Conservation (phyloP, 2,888 invertebrate genomes). For the Herminia tarsipennalis region DNA sequence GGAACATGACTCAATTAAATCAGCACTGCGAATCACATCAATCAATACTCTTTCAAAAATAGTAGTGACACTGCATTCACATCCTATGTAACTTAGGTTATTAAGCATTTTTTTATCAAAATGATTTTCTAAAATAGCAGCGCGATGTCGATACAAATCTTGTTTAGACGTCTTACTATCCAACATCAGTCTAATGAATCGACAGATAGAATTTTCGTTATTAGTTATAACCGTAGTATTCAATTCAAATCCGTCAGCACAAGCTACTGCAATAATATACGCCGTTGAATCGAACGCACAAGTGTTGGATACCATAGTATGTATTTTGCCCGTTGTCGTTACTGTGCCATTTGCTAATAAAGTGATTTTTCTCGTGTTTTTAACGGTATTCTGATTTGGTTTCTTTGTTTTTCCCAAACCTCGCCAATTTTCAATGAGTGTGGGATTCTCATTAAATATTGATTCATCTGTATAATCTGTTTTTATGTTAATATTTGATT, state of each 20-base stretch:
- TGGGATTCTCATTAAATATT: slow-evolving; percentile 1
- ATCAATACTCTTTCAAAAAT: background rate
- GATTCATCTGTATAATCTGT: slow-evolving; percentile 1
- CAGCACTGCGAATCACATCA: background rate
- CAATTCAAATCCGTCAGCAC: background rate
- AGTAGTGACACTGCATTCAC: background rate
- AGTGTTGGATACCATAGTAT: background rate
- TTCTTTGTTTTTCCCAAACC: slow-evolving; percentile 5
- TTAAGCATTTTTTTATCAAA: background rate
- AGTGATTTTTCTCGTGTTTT: too few species aligned
- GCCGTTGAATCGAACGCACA: background rate
- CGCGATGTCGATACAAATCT: background rate
- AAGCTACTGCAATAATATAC: background rate
- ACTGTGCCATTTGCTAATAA: too few species aligned
- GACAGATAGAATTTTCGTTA: background rate
- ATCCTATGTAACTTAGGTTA: background rate
- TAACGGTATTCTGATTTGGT: too few species aligned
- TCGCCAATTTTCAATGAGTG: slow-evolving; percentile 5
- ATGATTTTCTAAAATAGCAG: background rate
- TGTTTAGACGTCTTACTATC: background rate
- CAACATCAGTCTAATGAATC: background rate
- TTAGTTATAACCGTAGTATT: background rate
- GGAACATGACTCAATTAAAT: background rate
- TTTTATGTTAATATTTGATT: background rate
- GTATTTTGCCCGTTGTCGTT: too few species aligned